A percentile compares a stretch with the other conserved stretches of the same genome.
These are phyloP conservation scores for Apodemia arnacis DNA, from an alignment of 2,888 invertebrate genomes.

Conservation along the genomic window DNA sequence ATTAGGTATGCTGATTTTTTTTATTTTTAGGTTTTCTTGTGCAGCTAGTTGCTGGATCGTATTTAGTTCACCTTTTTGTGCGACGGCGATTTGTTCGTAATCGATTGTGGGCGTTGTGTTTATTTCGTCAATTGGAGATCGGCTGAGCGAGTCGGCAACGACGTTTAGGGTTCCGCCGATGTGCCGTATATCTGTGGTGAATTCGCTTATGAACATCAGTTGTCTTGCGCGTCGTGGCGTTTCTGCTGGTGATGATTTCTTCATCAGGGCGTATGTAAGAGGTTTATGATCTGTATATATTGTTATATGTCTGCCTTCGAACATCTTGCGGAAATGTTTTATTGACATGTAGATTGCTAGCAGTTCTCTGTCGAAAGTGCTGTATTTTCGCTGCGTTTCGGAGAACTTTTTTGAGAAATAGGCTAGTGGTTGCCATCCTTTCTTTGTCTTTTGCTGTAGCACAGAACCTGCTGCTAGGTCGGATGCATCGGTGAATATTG, in stretches of 20 bases:
- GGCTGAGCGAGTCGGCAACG: background rate
- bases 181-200: background rate
- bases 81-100: background rate
- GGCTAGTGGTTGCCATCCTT: background rate
- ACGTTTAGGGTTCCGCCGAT: background rate
- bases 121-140: slow-evolving; percentile 8
- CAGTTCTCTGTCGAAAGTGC: slow-evolving; percentile 10
- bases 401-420: too few species aligned
- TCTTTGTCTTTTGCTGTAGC: too few species aligned
- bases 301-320: slow-evolving; percentile 12
- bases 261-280: background rate
- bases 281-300: slow-evolving; percentile 14
- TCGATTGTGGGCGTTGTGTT: background rate
- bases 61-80: background rate
- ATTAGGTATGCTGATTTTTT: background rate
- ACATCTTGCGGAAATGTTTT: background rate
- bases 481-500: too few species aligned
- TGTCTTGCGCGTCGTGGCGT: background rate
- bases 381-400: background rate
- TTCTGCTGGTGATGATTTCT: background rate
- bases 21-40: slow-evolving; percentile 3
- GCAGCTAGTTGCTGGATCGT: background rate
- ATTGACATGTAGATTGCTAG: slow-evolving; percentile 2
- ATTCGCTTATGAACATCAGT: background rate
- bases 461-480: too few species aligned